phyloP scores from a whole-genome alignment of 2,113 vertebrate species.

The Eolophus roseicapilla region DNA sequence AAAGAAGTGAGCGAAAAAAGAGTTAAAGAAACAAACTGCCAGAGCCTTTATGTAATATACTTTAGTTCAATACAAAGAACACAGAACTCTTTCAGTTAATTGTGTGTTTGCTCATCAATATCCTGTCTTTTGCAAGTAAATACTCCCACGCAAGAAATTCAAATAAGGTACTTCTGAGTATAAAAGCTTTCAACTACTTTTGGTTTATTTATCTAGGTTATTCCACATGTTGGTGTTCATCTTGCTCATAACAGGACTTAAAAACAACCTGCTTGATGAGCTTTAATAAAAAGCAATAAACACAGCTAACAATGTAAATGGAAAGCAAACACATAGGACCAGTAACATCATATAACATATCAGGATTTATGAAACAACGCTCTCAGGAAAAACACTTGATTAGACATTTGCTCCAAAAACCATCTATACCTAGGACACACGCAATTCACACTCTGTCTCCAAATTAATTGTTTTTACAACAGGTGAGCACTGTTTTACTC shows the following conservation, averaged over 20 bases:
- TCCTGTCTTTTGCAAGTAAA: constrained; percentile 52
- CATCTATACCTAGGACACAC: not conserved
- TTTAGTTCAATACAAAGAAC: not conserved
- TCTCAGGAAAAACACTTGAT: not conserved
- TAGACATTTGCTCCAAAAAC: not conserved
- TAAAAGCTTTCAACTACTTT: constrained; percentile 20
- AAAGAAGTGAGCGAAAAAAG: not conserved
- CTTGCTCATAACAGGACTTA: not conserved
- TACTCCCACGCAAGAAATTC: constrained; percentile 10
- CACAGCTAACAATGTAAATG: not conserved
- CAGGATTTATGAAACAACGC: not conserved
- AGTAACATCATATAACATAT: not conserved
- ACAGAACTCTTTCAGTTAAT: not conserved
- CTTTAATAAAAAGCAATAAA: constrained; percentile 20
- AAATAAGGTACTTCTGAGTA: constrained; percentile 10
- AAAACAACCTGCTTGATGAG: not conserved
- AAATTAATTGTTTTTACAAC: not conserved
- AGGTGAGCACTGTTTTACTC: not conserved
- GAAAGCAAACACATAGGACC: constrained; percentile 12
- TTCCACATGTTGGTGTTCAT: not conserved
- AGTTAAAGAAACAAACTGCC: not conserved
- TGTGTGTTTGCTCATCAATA: constrained; percentile 29
- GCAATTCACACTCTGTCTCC: not conserved
- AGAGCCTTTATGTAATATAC: not conserved
- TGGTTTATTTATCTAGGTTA: constrained; percentile 30